Base-by-base conservation (phyloP, 2,797 vertebrate genomes). In the Microctenopoma steveboyesi region DNA sequence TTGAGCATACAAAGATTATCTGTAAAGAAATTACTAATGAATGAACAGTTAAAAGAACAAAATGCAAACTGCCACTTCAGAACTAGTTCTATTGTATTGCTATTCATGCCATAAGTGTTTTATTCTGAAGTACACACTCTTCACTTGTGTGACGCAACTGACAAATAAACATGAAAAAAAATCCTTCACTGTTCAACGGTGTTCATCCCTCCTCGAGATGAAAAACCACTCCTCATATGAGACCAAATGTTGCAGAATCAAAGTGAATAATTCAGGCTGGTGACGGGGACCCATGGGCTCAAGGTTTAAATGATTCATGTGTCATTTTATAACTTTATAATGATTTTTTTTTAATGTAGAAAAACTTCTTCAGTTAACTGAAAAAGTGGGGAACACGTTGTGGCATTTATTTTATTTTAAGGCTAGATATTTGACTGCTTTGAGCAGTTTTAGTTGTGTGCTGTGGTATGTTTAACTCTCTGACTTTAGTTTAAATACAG, bases 261-360 rank as follows among this genome's bases (percentile, higher is more conserved):
- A 92, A 92, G 91, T 92, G 90, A 93, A 93, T 93, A 84, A 93
- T 94, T 93, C 83, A 93, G 72, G 39, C 69, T 66, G 80, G 62
- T 55, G 49, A 84, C 75, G 76, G 71, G 79, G 84, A 89, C 78
- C 64, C 72, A 72, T 51, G 52, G 83, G 85, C 80, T 86, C 73
- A 79, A 61, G 49, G 76, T 84, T 77, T 93, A 80, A 93, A 93
- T 91, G 82, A 93, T 93, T 93, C 67, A 93, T 92, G 74, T 74
- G 80, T 90, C 87, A 90, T 86, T 90, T 89, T 91, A 85, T 86
- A 86, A 86, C 81, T 86, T 90, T 79, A 84, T 86, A 80, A 82
- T 79, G 72, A 22, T 81, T 82, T 82, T 85, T 86, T 86, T 81
- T 60, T 48, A 69, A 52, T 67, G 62, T 71, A 58, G 68, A 75